phyloP scores from a whole-genome alignment of 1,140 invertebrate genomes.

The Tetragnatha versicolor region DNA sequence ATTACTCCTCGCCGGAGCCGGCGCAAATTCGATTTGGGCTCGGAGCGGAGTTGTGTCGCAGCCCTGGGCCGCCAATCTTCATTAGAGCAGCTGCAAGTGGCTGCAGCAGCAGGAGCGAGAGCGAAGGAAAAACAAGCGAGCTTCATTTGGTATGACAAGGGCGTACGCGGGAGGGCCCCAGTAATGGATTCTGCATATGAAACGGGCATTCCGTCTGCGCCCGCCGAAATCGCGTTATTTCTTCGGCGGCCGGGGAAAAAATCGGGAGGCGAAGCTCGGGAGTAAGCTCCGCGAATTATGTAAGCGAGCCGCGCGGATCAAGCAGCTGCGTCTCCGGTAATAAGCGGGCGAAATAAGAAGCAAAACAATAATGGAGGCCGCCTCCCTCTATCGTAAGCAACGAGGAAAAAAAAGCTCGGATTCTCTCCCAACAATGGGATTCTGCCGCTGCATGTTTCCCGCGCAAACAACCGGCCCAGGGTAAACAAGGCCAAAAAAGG shows the following conservation, averaged over 20 bases:
- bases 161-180: slow-evolving; percentile 39
- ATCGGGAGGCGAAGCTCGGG: slow-evolving; percentile 19
- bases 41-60: slow-evolving; percentile 17
- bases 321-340: not conserved
- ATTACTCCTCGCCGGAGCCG: slow-evolving; percentile 50
- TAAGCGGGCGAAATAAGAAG: too few species aligned
- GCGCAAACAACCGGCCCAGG: too few species aligned
- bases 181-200: slow-evolving; percentile 56
- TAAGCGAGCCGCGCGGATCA: slow-evolving; percentile 53
- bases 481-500: too few species aligned
- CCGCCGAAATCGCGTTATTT: slow-evolving; percentile 45
- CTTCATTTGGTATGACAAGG: slow-evolving; percentile 54
- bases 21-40: slow-evolving; percentile 47
- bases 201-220: slow-evolving; percentile 45
- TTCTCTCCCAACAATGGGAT: too few species aligned
- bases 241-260: slow-evolving; percentile 28
- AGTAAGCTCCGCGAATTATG: slow-evolving; percentile 53
- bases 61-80: slow-evolving; percentile 46
- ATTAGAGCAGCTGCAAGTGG: slow-evolving; percentile 22
- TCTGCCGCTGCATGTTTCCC: too few species aligned
- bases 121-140: slow-evolving; percentile 42
- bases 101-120: slow-evolving; percentile 7
- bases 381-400: too few species aligned
- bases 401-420: too few species aligned
- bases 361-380: too few species aligned